These are phyloP conservation scores for Dicyrtoma fusca DNA, from an alignment of 2,888 invertebrate species.

Conservation along the genomic window DNA sequence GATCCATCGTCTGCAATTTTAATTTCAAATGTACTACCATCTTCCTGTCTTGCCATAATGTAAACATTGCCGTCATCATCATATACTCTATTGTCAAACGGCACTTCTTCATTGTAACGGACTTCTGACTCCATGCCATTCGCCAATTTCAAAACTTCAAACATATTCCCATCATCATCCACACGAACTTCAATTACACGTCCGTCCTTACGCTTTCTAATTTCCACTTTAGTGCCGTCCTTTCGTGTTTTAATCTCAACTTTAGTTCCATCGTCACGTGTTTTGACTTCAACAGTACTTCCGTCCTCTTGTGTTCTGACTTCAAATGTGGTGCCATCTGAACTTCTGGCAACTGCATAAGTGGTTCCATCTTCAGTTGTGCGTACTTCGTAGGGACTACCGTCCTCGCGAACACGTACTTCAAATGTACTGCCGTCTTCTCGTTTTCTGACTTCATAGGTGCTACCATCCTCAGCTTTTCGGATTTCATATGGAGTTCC, in stretches of 20 bases:
- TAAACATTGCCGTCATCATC: background rate
- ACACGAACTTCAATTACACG: background rate
- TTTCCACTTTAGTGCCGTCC: background rate
- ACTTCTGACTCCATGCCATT: background rate
- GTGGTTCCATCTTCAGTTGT: conserved; percentile 12
- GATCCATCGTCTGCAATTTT: conserved; percentile 7
- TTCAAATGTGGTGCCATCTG: conserved; percentile 12
- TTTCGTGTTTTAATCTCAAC: background rate
- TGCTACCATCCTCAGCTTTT: background rate
- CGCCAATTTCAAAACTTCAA: background rate
- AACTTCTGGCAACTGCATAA: conserved; percentile 16
- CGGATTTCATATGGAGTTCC: conserved; percentile 14
- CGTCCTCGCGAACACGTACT: conserved; percentile 16
- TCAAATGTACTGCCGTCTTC: conserved; percentile 12
- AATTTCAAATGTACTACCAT: conserved; percentile 17
- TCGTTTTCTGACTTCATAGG: conserved; percentile 4
- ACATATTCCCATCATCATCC: background rate
- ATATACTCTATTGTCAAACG: no score
- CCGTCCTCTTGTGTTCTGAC: conserved; percentile 13
- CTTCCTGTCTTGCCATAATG: background rate
- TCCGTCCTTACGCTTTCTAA: background rate
- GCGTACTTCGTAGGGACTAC: conserved; percentile 19
- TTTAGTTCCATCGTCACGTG: background rate
- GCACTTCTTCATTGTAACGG: background rate
- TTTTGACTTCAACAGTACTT: conserved; percentile 2